These are phyloP conservation scores for Hyperoplus lanceolatus DNA, from an alignment of 2,797 vertebrate genomes.

Conservation along the genomic window DNA sequence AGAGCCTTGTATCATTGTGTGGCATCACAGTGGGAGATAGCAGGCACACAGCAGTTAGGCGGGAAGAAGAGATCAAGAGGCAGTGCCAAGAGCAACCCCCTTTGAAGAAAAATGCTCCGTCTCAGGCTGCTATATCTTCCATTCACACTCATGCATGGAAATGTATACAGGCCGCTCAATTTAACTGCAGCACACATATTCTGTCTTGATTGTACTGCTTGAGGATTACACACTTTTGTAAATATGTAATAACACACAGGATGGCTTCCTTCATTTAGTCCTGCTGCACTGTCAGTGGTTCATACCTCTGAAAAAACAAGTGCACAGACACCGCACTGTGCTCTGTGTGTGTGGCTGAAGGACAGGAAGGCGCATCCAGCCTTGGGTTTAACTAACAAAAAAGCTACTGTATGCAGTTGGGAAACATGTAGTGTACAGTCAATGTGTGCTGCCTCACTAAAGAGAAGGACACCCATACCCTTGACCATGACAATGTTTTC, in stretches of 20 bases:
- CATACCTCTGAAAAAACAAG: slow-evolving; percentile 20
- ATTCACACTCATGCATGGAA: slow-evolving; percentile 62
- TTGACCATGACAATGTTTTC: slow-evolving; percentile 6
- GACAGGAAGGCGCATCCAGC: slow-evolving; percentile 16
- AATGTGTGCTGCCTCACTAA: neutral
- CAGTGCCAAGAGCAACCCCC: slow-evolving; percentile 61
- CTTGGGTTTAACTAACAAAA: slow-evolving; percentile 31
- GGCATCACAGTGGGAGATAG: slow-evolving; percentile 68
- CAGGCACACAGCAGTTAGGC: slow-evolving; percentile 61
- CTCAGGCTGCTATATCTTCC: slow-evolving; percentile 62
- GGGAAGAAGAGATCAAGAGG: slow-evolving; percentile 69
- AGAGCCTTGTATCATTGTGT: slow-evolving; percentile 60
- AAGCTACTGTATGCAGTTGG: slow-evolving; percentile 8
- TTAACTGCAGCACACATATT: slow-evolving; percentile 49
- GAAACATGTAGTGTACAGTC: neutral
- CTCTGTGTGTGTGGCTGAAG: slow-evolving; percentile 28
- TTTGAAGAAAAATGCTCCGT: slow-evolving; percentile 63
- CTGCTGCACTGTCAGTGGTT: slow-evolving; percentile 19
- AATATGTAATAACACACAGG: slow-evolving; percentile 41
- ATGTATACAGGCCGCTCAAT: slow-evolving; percentile 54
- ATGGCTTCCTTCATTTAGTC: slow-evolving; percentile 43
- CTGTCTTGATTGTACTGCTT: slow-evolving; percentile 50
- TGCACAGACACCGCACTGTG: neutral
- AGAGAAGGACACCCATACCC: slow-evolving; percentile 15
- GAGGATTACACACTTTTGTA: slow-evolving; percentile 45